phyloP scores from a whole-genome alignment of 2,888 invertebrate species.

The Tenthredo livida region DNA sequence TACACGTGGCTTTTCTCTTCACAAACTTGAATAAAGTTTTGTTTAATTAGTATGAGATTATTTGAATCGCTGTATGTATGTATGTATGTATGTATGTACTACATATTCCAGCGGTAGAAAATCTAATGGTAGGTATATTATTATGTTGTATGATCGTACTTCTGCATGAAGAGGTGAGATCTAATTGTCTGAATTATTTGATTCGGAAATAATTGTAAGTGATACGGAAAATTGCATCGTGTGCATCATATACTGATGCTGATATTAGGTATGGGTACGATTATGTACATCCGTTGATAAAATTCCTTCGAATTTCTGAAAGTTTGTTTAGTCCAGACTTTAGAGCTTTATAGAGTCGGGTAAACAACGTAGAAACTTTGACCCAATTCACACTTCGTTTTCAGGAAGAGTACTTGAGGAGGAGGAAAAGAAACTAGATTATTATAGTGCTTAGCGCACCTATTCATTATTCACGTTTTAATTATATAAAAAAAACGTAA shows the following conservation, averaged over 20 bases:
- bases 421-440: constrained; percentile 10
- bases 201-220: not conserved
- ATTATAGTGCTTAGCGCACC: constrained; percentile 7
- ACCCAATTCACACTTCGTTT: constrained; percentile 19
- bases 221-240: not conserved
- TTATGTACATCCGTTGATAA: constrained; percentile 5
- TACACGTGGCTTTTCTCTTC: constrained; percentile 20
- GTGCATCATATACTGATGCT: not conserved
- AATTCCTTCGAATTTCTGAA: not conserved
- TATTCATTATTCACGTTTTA: constrained; percentile 27
- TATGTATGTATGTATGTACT: no score
- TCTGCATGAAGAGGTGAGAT: not conserved
- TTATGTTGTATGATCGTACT: not conserved
- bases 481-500: constrained; percentile 18
- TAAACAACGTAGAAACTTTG: constrained; percentile 26
- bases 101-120: not conserved
- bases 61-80: not conserved
- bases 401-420: not conserved
- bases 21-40: not conserved
- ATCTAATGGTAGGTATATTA: not conserved
- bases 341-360: not conserved
- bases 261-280: not conserved
- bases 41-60: not conserved
- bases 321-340: not conserved
- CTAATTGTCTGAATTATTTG: constrained; percentile 19